Conservation (phyloP, 2,113 vertebrate species). For the Eulemur rufifrons region DNA sequence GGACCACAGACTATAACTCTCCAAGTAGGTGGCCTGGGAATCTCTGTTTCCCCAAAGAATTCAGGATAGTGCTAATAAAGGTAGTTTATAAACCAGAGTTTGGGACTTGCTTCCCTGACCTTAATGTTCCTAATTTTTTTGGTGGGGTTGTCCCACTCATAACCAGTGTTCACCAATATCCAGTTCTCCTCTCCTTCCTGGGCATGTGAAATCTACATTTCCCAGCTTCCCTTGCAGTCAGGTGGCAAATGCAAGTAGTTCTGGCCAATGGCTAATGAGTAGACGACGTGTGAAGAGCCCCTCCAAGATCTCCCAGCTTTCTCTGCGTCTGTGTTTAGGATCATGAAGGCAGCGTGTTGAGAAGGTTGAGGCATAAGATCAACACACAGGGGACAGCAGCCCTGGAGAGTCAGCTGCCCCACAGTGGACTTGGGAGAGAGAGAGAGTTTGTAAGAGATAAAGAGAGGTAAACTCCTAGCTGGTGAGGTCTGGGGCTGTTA, state of each 20-base stretch:
- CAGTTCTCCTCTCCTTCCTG: not conserved
- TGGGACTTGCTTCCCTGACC: not conserved
- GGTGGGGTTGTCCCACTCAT: fast-evolving
- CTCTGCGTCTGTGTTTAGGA: not conserved
- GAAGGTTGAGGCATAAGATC: not conserved
- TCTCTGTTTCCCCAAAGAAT: not conserved
- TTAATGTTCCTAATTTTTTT: not conserved
- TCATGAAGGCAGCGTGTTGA: not conserved
- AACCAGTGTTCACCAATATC: not conserved
- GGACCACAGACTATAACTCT: not conserved
- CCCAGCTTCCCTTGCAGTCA: not conserved
- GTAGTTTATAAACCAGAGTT: not conserved
- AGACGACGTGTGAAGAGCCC: not conserved
- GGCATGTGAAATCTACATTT: not conserved
- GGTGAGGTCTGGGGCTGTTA: not conserved
- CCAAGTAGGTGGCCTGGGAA: not conserved
- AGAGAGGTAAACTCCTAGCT: not conserved
- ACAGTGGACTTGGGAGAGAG: not conserved
- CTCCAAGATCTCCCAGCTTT: not conserved
- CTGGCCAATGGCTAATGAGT: not conserved
- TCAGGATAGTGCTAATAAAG: not conserved
- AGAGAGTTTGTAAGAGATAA: not conserved
- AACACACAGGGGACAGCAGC: not conserved
- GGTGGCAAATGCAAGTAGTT: not conserved
- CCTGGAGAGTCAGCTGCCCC: not conserved